Evolutionary conservation across 2,888 invertebrate genomes (phyloP), one percentile per base, ranked within the genome.

Genomic region (Gymnoscelis rufifasciata): DNA sequence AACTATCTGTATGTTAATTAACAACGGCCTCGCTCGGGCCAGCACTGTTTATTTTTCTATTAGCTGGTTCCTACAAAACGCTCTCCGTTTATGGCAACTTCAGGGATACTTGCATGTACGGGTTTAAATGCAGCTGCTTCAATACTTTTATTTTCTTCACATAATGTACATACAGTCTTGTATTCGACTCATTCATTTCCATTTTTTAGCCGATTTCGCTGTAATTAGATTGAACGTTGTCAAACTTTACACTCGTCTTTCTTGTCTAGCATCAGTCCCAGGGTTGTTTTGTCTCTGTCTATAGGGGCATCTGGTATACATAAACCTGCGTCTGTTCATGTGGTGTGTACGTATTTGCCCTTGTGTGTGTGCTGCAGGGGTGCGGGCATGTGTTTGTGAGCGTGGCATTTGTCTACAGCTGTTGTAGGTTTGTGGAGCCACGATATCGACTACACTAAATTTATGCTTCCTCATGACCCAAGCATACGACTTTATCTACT

Each of bases 1-100:
- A 86, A 86, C 83, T 86, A 86, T 87, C 80, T 83, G 79, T 84
- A 87, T 87, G 87, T 84, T 86, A 87, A 88, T 88, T 88, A 87
- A 83, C 78, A 84, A 75, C 79, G 82, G 78, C 84, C 80, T 81
- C 82, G 77, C 62, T 69, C 62, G 57, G 67, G 69, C 69, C 67
- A 69, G 58, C 64, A 71, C 65, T 84, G 78, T 83, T 83, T 83
- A 79, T 78, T 77, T 83, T 78, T 77, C 79, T 80, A 77, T 81
- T 78, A 80, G 76, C 73, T 63, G 50, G 67, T 65, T 72, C 71
- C 71, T 71, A 69, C 64, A 66, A 71, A 79, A 74, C 74, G 69
- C 71, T 72, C 53, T 66, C 71, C 66, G 62, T 75, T 71, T 74
- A 73, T 74, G 69, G 65, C 66, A 60, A 64, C 65, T 54, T 65